Conservation (phyloP, 1,140 invertebrate genomes). For the Mactra quadrangularis region DNA sequence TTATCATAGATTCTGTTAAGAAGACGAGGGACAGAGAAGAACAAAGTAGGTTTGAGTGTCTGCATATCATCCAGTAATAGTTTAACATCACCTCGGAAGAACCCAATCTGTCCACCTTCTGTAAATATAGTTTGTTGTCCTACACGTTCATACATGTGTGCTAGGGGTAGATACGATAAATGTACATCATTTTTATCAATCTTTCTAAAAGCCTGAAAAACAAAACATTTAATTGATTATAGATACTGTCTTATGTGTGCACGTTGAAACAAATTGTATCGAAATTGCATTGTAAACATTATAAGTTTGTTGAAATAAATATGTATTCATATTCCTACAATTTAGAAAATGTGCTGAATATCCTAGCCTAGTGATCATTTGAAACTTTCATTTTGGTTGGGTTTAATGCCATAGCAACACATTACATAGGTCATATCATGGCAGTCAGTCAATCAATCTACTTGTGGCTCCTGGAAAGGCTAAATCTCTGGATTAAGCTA, state of each 20-base stretch:
- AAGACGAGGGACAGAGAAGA: conserved; percentile 96
- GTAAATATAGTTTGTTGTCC: conserved; percentile 85
- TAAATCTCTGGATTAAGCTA: no score
- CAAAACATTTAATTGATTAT: background rate
- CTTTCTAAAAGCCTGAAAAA: conserved; percentile 8
- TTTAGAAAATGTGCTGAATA: background rate
- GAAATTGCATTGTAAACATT: background rate
- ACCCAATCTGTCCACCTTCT: conserved; percentile 96
- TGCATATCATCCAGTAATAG: conserved; percentile 95
- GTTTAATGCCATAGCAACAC: no score
- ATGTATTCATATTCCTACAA: no score
- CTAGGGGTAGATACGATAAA: conserved; percentile 96
- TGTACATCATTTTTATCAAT: conserved; percentile 32
- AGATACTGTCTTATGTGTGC: background rate
- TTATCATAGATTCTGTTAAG: conserved; percentile 95
- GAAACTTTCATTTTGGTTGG: no score
- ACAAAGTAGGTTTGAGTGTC: conserved; percentile 95
- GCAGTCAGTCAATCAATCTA: no score
- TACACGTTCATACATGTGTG: conserved; percentile 93
- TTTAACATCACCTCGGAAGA: conserved; percentile 96
- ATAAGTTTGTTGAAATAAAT: background rate
- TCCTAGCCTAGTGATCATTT: no score
- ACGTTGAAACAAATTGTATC: background rate
- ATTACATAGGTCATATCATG: no score
- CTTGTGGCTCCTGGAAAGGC: no score